Evolutionary conservation across 2,113 vertebrate species (phyloP).

Genomic region (Erinaceus europaeus): DNA sequence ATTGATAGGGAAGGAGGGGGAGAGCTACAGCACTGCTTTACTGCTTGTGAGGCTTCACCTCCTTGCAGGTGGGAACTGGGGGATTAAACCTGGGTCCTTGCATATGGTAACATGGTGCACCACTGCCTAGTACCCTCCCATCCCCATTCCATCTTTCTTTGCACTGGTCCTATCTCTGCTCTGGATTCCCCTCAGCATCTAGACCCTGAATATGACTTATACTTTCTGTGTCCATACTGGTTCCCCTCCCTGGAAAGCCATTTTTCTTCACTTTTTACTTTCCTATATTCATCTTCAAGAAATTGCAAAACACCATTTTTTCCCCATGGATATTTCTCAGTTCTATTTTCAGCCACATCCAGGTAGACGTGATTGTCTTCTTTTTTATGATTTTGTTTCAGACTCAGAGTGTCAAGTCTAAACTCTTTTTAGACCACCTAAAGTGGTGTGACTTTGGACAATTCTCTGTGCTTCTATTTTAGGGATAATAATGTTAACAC

Average conservation of each 20-base stretch:
- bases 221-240: neutral
- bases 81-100: no score
- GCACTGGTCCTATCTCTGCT: neutral
- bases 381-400: neutral
- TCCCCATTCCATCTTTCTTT: accelerated
- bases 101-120: no score
- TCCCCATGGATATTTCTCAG: neutral
- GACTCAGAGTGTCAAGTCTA: neutral
- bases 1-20: no score
- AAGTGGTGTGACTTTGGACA: neutral
- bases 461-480: neutral
- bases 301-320: neutral
- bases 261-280: neutral
- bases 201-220: neutral
- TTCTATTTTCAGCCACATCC: neutral
- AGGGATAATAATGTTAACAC: neutral
- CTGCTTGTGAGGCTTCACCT: no score
- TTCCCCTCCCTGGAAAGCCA: neutral
- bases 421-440: neutral
- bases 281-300: neutral
- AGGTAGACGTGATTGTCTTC: neutral
- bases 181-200: neutral
- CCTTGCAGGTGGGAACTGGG: no score
- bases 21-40: no score
- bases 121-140: no score